Conservation (phyloP, 2,888 invertebrate genomes). For the Agriopis leucophaearia region DNA sequence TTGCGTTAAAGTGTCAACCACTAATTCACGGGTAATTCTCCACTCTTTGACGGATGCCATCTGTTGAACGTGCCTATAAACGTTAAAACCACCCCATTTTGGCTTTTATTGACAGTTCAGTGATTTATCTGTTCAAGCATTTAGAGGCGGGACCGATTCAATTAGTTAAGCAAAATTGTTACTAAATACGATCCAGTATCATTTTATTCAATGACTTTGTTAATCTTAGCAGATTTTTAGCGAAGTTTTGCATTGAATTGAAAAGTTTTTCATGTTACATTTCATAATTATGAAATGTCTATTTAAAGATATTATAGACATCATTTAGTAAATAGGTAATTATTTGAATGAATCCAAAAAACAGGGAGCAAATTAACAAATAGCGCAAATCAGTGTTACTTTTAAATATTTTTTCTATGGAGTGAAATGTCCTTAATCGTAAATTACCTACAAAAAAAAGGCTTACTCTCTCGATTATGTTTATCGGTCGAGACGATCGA, state of each 20-base stretch:
- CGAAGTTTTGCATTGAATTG: neutral
- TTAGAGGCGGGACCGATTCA: slow-evolving; percentile 4
- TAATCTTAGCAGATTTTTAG: neutral
- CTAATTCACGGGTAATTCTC: slow-evolving; percentile 62
- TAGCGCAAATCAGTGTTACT: no score
- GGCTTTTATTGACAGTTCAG: slow-evolving; percentile 62
- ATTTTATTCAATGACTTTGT: neutral
- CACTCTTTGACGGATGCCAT: slow-evolving; percentile 55
- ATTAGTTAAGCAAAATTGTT: neutral
- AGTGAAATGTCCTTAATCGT: no score
- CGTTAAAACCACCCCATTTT: slow-evolving; percentile 68
- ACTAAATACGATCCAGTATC: neutral
- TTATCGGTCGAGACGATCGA: no score
- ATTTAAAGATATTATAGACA: no score
- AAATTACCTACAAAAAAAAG: no score
- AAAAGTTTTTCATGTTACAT: no score
- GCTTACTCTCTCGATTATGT: no score
- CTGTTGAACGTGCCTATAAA: slow-evolving; percentile 63
- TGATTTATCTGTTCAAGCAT: slow-evolving; percentile 61
- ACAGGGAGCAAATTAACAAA: no score
- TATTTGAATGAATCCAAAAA: no score
- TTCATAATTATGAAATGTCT: no score
- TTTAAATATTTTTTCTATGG: no score
- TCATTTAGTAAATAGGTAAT: no score
- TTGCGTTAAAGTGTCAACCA: slow-evolving; percentile 55